Percentiles rank a stretch among this genome's conserved stretches.
phyloP scores from a whole-genome alignment of 23 tunicate genomes.

The Oikopleura albicans region DNA sequence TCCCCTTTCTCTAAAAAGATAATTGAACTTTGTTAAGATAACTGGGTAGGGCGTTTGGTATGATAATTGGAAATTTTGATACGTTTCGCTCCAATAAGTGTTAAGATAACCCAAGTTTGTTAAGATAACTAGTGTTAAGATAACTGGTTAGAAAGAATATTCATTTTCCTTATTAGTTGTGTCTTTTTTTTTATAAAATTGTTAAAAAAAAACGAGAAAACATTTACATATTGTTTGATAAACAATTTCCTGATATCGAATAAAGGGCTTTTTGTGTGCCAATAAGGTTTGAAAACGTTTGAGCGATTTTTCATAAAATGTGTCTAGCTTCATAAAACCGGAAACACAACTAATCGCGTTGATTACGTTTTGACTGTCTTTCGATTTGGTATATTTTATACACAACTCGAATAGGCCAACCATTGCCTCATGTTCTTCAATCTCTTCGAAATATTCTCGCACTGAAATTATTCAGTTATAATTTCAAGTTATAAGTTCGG shows the following conservation, averaged over 20 bases:
- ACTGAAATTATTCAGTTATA: no score
- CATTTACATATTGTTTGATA: no score
- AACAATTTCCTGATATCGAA: background rate
- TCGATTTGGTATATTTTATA: background rate
- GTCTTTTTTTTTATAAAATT: background rate
- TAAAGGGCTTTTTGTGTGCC: background rate
- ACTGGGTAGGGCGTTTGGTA: no score
- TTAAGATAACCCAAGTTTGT: no score
- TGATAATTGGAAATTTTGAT: no score
- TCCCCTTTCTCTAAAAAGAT: no score
- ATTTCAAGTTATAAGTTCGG: no score
- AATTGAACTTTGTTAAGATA: no score
- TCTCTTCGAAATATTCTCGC: slow-evolving; percentile 8
- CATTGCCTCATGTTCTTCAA: background rate
- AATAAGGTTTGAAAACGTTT: background rate
- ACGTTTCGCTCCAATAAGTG: no score
- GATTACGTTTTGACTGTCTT: slow-evolving; percentile 14
- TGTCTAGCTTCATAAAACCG: background rate
- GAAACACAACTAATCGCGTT: background rate
- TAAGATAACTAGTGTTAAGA: no score
- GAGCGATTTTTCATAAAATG: background rate
- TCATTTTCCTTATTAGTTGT: no score
- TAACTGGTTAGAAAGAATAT: no score
- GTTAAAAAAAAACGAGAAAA: background rate
- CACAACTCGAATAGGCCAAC: background rate